Evolutionary conservation across 2,797 vertebrate genomes (phyloP), one percentile per base, ranked within the genome.

Genomic region (Sarcoramphus papa): DNA sequence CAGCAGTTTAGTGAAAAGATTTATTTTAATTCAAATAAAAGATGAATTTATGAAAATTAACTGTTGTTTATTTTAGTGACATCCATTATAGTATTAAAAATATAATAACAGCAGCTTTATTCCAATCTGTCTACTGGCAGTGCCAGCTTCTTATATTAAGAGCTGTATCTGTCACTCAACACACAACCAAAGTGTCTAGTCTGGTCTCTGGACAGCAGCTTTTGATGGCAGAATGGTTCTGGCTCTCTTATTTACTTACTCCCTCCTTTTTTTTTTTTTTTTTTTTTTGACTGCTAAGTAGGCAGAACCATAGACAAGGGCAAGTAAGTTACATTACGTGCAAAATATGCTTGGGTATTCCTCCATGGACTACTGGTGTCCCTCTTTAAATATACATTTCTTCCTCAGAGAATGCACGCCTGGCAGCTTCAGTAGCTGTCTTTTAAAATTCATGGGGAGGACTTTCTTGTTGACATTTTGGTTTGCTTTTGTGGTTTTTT

Each of bases 161-260:
- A 74, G 10, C 7, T 63, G 24, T 80, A 30, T 59, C 22, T 65
- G 6, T 54, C 41, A 35, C 12, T 56, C 12, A 73, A 21, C 28
- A 37, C 5, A 20, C 8, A 85, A 23, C 14, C 18, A n/a, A 77
- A 69, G 9, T 28, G 22, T 21, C 28, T 43, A 23, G 17, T 16
- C 45, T 84, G 17, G 13, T 33, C 12, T 56, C 53, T 62, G 57
- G 23, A 35, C 21, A 73, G 16, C 9, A 68, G 3, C 4, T 85
- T 85, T 24, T 82, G 4, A 9, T 72, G 31, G 9, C 24, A 59
- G 43, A 70, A 90, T 24, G 20, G 45, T 53, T 76, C 22, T 30
- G 21, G 9, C 1, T 56, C 28, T 80, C 4, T 1, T 19, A 50
- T 51, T 45, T 65, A n/a, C 3, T 45, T 65, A n/a, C 3, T 2